Percentiles rank a stretch among this genome's conserved stretches.
These are phyloP conservation scores for Drosophila paramelanica DNA, from an alignment of 2,888 invertebrate species.

Conservation along the genomic window DNA sequence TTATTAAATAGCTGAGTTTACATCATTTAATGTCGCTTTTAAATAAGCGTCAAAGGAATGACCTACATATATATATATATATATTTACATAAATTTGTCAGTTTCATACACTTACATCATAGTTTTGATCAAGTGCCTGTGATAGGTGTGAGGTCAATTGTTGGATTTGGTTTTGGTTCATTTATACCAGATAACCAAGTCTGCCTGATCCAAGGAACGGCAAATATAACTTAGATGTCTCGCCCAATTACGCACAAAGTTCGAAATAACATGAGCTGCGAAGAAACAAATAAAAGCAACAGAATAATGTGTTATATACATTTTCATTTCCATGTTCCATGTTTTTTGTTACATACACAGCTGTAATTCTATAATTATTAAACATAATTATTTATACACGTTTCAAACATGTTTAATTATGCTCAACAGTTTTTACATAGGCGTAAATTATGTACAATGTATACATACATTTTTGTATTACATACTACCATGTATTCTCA, in stretches of 20 bases:
- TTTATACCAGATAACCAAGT: slow-evolving; percentile 85
- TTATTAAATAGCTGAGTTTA: background rate
- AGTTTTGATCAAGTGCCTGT: slow-evolving; percentile 97
- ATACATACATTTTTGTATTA: background rate
- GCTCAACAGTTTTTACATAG: background rate
- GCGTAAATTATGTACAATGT: background rate
- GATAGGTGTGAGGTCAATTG: slow-evolving; percentile 98
- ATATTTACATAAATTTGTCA: no score
- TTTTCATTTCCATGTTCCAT: background rate
- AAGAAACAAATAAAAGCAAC: background rate
- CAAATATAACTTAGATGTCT: slow-evolving; percentile 27
- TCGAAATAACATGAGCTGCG: slow-evolving; percentile 36
- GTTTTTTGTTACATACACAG: background rate
- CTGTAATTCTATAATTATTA: background rate
- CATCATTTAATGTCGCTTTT: background rate
- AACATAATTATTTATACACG: background rate
- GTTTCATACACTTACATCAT: slow-evolving; percentile 94
- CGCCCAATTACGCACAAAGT: slow-evolving; percentile 7
- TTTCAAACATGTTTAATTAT: background rate
- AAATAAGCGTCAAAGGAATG: background rate
- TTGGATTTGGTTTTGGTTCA: slow-evolving; percentile 91
- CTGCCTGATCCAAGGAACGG: slow-evolving; percentile 48
- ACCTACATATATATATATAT: background rate
- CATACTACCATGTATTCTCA: background rate
- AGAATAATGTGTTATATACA: background rate